Conservation (phyloP, 2,888 invertebrate genomes). For the Neuroscelio doddi region DNA sequence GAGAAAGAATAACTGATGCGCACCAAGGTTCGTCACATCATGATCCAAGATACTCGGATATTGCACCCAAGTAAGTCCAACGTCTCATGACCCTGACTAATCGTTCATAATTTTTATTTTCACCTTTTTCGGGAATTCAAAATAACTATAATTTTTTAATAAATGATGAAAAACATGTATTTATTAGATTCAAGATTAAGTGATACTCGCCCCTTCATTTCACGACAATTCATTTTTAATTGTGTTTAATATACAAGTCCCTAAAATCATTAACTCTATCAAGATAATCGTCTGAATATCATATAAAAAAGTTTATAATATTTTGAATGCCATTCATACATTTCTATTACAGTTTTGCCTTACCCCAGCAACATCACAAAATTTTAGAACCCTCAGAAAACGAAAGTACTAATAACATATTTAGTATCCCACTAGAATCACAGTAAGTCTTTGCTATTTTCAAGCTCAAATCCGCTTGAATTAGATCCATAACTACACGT, state of each 20-base stretch:
- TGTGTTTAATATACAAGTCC: too few relatives aligned
- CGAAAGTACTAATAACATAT: slow-evolving; percentile 63
- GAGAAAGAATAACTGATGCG: slow-evolving; percentile 66
- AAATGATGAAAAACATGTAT: too few relatives aligned
- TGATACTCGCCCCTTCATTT: too few relatives aligned
- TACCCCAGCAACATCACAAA: slow-evolving; percentile 60
- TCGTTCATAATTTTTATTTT: too few relatives aligned
- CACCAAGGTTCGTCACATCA: slow-evolving; percentile 73
- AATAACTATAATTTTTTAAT: too few relatives aligned
- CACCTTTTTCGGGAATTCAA: too few relatives aligned
- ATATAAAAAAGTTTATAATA: too few relatives aligned
- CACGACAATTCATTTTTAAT: too few relatives aligned
- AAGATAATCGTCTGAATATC: too few relatives aligned
- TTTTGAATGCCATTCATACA: slow-evolving; percentile 40
- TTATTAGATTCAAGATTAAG: too few relatives aligned
- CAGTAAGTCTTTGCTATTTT: slow-evolving; percentile 59
- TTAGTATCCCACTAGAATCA: slow-evolving; percentile 63
- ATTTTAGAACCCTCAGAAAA: slow-evolving; percentile 57
- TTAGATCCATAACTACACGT: slow-evolving; percentile 40
- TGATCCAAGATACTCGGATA: slow-evolving; percentile 86
- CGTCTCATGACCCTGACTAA: not conserved
- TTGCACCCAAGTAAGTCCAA: slow-evolving; percentile 87
- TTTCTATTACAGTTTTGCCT: slow-evolving; percentile 61
- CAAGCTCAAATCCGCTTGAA: slow-evolving; percentile 46
- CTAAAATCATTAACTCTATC: too few relatives aligned